phyloP scores from a whole-genome alignment of 1,140 invertebrate genomes.

The Drosophila jambulina region DNA sequence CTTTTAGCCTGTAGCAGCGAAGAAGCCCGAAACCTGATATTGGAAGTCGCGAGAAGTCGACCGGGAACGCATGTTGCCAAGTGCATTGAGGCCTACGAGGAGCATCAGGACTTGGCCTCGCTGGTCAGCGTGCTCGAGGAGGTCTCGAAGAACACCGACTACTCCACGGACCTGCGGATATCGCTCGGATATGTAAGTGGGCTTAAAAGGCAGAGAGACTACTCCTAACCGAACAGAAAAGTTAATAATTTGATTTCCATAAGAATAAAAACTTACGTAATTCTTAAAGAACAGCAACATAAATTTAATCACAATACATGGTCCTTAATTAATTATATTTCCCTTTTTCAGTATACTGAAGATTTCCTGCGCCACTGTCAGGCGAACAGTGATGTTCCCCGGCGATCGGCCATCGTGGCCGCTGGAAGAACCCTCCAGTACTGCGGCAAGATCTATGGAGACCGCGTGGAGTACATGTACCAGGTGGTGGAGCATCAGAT shows the following conservation, averaged over 20 bases:
- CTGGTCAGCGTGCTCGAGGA: slow-evolving; percentile 68
- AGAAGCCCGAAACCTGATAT: slow-evolving; percentile 28
- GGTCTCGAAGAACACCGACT: slow-evolving; percentile 72
- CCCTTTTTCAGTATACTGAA: slow-evolving; percentile 47
- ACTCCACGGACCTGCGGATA: slow-evolving; percentile 65
- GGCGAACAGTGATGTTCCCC: slow-evolving; percentile 14
- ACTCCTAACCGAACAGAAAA: not conserved
- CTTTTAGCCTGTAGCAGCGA: slow-evolving; percentile 3
- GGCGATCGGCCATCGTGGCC: slow-evolving; percentile 36
- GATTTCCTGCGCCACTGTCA: slow-evolving; percentile 39
- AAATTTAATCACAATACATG: not conserved
- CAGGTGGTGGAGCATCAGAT: slow-evolving; percentile 61
- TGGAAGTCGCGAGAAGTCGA: slow-evolving; percentile 60
- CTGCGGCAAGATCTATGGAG: slow-evolving; percentile 61
- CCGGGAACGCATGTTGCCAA: slow-evolving; percentile 70
- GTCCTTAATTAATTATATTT: not conserved
- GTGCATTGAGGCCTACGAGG: slow-evolving; percentile 61
- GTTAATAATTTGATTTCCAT: not conserved
- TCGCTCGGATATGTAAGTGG: slow-evolving; percentile 71
- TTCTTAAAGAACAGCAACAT: no score
- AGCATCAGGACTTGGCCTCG: slow-evolving; percentile 34
- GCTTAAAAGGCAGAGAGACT: no score
- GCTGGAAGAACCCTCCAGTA: slow-evolving; percentile 57
- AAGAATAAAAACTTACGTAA: not conserved
- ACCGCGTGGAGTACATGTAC: slow-evolving; percentile 59